Percentiles rank a stretch among this genome's conserved stretches.
Evolutionary conservation across 2,113 vertebrate species (phyloP).

Genomic region (Cryptoleucopteryx plumbea): DNA sequence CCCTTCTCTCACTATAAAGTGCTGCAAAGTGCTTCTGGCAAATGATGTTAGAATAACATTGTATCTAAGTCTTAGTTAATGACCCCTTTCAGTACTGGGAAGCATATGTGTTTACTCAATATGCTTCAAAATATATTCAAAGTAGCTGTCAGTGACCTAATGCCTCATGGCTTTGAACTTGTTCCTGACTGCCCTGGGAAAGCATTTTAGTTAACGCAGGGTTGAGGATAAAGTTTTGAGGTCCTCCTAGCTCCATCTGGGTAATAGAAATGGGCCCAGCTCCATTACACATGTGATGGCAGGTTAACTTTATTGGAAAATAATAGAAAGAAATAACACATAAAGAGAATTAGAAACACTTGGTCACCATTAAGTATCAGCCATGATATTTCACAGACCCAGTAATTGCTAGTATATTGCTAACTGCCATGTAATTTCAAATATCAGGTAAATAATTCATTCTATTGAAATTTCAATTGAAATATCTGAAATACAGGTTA

Average conservation of each 20-base stretch:
- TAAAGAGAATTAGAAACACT: neutral
- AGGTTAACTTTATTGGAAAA: neutral
- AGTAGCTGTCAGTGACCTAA: neutral
- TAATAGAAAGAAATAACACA: neutral
- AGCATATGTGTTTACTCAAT: neutral
- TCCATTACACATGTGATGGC: neutral
- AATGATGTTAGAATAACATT: neutral
- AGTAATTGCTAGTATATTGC: neutral
- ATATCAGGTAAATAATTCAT: slow-evolving; percentile 8
- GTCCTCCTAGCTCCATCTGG: neutral
- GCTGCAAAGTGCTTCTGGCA: neutral
- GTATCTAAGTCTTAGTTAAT: neutral
- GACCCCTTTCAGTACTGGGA: neutral
- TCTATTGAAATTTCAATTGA: neutral
- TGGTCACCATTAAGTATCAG: neutral
- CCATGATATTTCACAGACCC: neutral
- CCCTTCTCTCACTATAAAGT: neutral
- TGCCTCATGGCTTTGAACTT: neutral
- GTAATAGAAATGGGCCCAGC: neutral
- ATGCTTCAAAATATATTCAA: neutral
- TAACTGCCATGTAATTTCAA: neutral
- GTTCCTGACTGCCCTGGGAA: neutral
- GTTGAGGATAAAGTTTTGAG: neutral
- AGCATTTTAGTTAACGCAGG: neutral
- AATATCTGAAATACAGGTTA: neutral